Evolutionary conservation across 2,113 vertebrate genomes (phyloP).

Genomic region (Carollia perspicillata): DNA sequence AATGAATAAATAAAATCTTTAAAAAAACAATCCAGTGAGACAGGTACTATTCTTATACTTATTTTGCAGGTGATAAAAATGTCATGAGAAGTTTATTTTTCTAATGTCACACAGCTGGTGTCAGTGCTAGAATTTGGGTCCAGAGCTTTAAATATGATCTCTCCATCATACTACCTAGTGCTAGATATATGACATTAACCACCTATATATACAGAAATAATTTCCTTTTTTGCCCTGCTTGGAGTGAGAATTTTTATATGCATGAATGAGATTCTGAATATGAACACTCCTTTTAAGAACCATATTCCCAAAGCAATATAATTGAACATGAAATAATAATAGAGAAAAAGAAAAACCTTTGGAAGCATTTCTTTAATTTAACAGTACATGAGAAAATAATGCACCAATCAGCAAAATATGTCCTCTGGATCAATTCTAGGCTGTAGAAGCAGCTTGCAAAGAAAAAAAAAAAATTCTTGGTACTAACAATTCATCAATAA

Average conservation of each 20-base stretch:
- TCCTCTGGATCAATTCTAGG: background rate
- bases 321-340: conserved; percentile 46
- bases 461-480: background rate
- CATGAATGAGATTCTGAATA: conserved; percentile 31
- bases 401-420: conserved; percentile 33
- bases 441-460: conserved; percentile 29
- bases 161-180: background rate
- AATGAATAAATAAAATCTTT: too few species aligned
- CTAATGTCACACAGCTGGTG: background rate
- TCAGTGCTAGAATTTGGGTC: background rate
- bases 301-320: conserved; percentile 25
- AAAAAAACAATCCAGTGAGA: background rate
- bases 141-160: background rate
- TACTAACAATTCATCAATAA: conserved; percentile 38
- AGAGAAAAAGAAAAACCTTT: background rate
- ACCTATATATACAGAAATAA: background rate
- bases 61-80: conserved; percentile 19
- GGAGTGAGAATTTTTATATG: conserved; percentile 5
- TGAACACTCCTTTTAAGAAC: conserved; percentile 37
- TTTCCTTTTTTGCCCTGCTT: conserved; percentile 2
- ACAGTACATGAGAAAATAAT: conserved; percentile 38
- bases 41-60: background rate
- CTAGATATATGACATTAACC: background rate
- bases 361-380: conserved; percentile 30
- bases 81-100: background rate